A percentile compares a stretch with the other conserved stretches of the same genome.
Evolutionary conservation across 2,888 invertebrate species (phyloP).

Genomic region (Drosophila nigricruria): DNA sequence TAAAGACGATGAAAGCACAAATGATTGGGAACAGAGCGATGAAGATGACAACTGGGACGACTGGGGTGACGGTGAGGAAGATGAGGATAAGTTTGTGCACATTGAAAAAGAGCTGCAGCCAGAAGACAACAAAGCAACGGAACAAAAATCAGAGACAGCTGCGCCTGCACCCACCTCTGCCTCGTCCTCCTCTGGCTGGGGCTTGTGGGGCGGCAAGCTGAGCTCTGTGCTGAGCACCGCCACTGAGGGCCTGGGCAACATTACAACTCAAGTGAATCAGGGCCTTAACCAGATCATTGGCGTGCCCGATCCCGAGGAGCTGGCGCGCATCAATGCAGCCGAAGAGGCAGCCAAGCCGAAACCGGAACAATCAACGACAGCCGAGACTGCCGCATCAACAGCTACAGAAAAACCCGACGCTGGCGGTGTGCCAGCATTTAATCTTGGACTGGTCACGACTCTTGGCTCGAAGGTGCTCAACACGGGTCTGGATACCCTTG

Average conservation of each 20-base stretch:
- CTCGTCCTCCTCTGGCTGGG: slow-evolving; percentile 56
- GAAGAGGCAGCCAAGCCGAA: slow-evolving; percentile 41
- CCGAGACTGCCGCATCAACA: not conserved
- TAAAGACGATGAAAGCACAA: slow-evolving; percentile 33
- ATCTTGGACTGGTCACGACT: slow-evolving; percentile 76
- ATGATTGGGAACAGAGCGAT: slow-evolving; percentile 76
- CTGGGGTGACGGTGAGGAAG: slow-evolving; percentile 81
- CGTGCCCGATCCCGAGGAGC: slow-evolving; percentile 92
- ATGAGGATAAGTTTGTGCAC: slow-evolving; percentile 71
- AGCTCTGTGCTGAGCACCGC: slow-evolving; percentile 92
- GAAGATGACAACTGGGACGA: slow-evolving; percentile 82
- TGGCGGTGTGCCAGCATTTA: slow-evolving; percentile 55
- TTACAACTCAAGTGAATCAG: slow-evolving; percentile 93
- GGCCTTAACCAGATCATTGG: slow-evolving; percentile 94
- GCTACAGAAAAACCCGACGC: slow-evolving; percentile 17
- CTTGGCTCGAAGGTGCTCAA: slow-evolving; percentile 90
- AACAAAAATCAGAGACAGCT: slow-evolving; percentile 2
- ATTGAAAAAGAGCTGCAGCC: slow-evolving; percentile 41
- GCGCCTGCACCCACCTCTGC: slow-evolving; percentile 11
- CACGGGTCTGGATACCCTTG: slow-evolving; percentile 94
- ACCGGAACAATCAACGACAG: not conserved
- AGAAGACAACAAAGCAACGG: slow-evolving; percentile 30
- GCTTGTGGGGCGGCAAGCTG: slow-evolving; percentile 90
- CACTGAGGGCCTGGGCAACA: slow-evolving; percentile 90
- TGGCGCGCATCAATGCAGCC: slow-evolving; percentile 87